Evolutionary conservation across 2,113 vertebrate species (phyloP).

Genomic region (Macroglossus sobrinus): DNA sequence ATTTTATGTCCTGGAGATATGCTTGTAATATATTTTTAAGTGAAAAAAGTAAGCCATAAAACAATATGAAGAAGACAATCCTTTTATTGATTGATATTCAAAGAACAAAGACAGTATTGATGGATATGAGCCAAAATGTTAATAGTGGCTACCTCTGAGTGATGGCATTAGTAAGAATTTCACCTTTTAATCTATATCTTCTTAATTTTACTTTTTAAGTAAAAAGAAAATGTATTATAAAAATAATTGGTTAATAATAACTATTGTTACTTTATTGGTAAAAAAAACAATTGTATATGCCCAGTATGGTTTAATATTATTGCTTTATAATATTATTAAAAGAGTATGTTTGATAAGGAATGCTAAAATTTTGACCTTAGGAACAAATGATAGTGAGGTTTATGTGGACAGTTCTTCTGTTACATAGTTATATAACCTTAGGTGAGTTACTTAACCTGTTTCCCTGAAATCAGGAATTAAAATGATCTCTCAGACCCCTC

Average conservation of each 20-base stretch:
- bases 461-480: background rate
- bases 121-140: background rate
- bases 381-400: background rate
- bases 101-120: background rate
- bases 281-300: background rate
- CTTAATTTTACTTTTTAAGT: background rate
- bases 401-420: background rate
- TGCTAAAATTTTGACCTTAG: background rate
- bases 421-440: background rate
- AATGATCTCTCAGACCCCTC: background rate
- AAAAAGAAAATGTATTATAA: background rate
- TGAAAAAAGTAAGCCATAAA: background rate
- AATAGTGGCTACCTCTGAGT: background rate
- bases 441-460: background rate
- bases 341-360: background rate
- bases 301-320: background rate
- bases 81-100: background rate
- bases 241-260: background rate
- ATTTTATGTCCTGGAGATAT: background rate
- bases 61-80: background rate
- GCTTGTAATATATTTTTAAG: background rate
- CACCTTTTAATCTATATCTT: background rate
- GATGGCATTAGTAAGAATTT: background rate
- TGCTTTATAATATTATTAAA: background rate
- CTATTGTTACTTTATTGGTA: background rate